Evolutionary conservation across 2,113 vertebrate genomes (phyloP), one percentile per base, ranked within the genome.

Genomic region (Pituophis catenifer): DNA sequence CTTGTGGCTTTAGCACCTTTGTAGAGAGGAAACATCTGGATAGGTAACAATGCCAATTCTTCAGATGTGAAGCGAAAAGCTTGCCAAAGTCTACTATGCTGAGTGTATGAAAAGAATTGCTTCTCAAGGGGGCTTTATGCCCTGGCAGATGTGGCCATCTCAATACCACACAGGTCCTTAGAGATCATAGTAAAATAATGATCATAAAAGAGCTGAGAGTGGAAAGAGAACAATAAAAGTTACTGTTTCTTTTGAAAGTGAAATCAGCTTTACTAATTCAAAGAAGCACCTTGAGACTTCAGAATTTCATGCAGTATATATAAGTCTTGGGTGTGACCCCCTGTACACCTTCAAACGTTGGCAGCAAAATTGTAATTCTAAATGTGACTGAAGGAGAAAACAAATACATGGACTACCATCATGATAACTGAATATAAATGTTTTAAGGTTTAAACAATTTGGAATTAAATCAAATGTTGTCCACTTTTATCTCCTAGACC

Each of bases 61-160:
- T 90, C 44, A 44, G 8, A 38, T 8, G 29, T 26, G 65, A 53
- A 38, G 44, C 11, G 81, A 21, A 86, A 52, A 33, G 10, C 44
- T 62, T 48, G 29, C 75, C 55, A 12, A 48, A 8, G n/a, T 38
- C 55, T 90, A 48, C 7, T 5, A 48, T 89, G 44, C 57, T 8
- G 38, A 53, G 85, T 8, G 7, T 11, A 54, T 4, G 2, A 1
- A 90, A 15, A 86, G 19, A 48, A 24, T 24, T 91, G 58, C 55
- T 94, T 91, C 38, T 70, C 4, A 54, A 57, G 48, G 12, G 52
- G 44, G 6, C 3, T 21, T 0, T 5, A 65, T 65, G 50, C 59
- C 4, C 5, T 21, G 8, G 57, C 92, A 93, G 92, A 93, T 93
- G 90, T 90, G 92, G 57, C 81, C 89, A 53, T 87, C 59, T 90